Evolutionary conservation across 2,113 vertebrate species (phyloP).

Genomic region (Pedionomus torquatus): DNA sequence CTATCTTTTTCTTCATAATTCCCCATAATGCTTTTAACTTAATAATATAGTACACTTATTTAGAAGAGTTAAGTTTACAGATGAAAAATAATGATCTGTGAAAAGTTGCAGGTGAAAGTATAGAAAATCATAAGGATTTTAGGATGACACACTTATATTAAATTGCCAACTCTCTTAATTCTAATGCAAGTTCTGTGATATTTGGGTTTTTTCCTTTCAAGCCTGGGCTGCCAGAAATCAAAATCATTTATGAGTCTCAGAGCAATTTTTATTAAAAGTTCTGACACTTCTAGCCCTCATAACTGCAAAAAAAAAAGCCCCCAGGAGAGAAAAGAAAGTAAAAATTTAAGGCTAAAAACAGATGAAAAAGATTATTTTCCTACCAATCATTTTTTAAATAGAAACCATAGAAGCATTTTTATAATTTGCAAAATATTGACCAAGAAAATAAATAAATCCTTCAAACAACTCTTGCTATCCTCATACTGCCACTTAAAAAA

Average conservation of each 20-base stretch:
- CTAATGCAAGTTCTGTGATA: background rate
- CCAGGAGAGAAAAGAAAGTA: background rate
- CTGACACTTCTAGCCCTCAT: background rate
- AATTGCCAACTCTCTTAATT: background rate
- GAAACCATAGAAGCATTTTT: background rate
- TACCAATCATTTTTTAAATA: background rate
- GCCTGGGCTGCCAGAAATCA: background rate
- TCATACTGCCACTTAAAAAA: background rate
- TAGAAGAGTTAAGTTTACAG: background rate
- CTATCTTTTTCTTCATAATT: background rate
- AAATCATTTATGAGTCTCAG: background rate
- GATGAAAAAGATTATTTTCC: background rate
- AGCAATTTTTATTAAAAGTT: background rate
- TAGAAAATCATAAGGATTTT: background rate
- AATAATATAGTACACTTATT: background rate
- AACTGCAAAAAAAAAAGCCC: background rate
- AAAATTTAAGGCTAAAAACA: background rate
- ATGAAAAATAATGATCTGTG: background rate
- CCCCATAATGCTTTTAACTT: background rate
- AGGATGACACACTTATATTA: background rate
- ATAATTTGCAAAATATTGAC: background rate
- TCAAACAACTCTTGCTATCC: background rate
- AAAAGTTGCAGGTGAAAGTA: background rate
- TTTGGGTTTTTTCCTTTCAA: background rate
- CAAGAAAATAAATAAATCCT: background rate